phyloP scores from a whole-genome alignment of 2,113 vertebrate species.

The Oceanodroma tethys region DNA sequence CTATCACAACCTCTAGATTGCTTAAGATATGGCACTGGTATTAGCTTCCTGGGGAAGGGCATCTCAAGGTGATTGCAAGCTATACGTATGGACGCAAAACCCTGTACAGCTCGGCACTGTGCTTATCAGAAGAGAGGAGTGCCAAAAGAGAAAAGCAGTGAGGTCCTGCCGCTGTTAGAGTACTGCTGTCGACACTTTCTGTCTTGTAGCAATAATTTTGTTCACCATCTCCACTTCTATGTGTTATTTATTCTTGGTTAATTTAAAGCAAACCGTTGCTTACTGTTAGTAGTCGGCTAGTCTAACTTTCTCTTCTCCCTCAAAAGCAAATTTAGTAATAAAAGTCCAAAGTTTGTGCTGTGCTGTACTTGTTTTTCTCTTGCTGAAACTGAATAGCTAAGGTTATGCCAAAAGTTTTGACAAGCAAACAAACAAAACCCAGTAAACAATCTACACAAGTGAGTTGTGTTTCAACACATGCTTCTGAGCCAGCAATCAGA shows the following conservation, averaged over 20 bases:
- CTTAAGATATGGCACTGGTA: background rate
- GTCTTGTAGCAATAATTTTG: background rate
- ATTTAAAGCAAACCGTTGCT: background rate
- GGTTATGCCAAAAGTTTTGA: background rate
- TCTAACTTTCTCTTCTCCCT: background rate
- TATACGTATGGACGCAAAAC: rapidly evolving
- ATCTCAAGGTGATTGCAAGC: background rate
- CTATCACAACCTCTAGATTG: background rate
- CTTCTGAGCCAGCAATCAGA: background rate
- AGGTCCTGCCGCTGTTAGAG: background rate
- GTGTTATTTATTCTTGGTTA: background rate
- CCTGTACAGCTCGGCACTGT: background rate
- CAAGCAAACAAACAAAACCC: background rate
- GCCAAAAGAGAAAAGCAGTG: background rate
- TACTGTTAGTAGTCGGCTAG: background rate
- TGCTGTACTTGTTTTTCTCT: background rate
- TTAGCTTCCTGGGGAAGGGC: background rate
- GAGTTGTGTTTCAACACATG: background rate
- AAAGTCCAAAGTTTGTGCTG: background rate
- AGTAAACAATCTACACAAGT: background rate
- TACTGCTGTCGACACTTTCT: background rate
- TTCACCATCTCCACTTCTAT: background rate
- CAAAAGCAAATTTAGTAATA: background rate
- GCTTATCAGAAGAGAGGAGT: background rate
- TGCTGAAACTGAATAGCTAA: background rate